phyloP scores from a whole-genome alignment of 2,888 invertebrate genomes.

The Congeria kusceri region DNA sequence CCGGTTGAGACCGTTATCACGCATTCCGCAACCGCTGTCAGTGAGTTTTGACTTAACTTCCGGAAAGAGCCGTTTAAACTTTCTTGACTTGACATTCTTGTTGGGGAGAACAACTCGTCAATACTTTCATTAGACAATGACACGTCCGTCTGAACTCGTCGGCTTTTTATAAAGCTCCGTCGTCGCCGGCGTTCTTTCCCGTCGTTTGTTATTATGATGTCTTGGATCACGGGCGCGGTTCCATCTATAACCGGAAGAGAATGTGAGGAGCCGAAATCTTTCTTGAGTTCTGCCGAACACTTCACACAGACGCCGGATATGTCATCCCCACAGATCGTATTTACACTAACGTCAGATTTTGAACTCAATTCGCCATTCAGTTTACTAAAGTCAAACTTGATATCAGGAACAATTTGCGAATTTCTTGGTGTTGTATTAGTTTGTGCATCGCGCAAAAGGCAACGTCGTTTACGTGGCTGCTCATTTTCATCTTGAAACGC shows the following conservation, averaged over 20 bases:
- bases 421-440: conserved; percentile 25
- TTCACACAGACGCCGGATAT: conserved; percentile 62
- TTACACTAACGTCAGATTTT: conserved; percentile 63
- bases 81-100: conserved; percentile 59
- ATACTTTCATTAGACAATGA: conserved; percentile 57
- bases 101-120: conserved; percentile 43
- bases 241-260: conserved; percentile 61
- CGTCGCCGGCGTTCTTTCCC: conserved; percentile 55
- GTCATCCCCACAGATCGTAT: conserved; percentile 62
- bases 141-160: conserved; percentile 67
- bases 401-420: conserved; percentile 30
- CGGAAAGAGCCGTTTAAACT: conserved; percentile 56
- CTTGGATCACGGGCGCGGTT: conserved; percentile 65
- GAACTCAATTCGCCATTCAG: conserved; percentile 21
- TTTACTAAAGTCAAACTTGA: conserved; percentile 44
- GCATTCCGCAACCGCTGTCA: conserved; percentile 49
- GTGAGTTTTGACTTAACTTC: conserved; percentile 42
- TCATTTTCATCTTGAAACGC: conserved; percentile 28
- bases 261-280: conserved; percentile 53
- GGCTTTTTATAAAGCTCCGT: conserved; percentile 63
- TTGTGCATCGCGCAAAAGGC: conserved; percentile 52
- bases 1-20: conserved; percentile 59
- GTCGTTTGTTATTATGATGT: conserved; percentile 65
- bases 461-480: conserved; percentile 41
- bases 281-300: conserved; percentile 67